phyloP scores from a whole-genome alignment of 1,140 invertebrate genomes.

The Heterodera schachtii region DNA sequence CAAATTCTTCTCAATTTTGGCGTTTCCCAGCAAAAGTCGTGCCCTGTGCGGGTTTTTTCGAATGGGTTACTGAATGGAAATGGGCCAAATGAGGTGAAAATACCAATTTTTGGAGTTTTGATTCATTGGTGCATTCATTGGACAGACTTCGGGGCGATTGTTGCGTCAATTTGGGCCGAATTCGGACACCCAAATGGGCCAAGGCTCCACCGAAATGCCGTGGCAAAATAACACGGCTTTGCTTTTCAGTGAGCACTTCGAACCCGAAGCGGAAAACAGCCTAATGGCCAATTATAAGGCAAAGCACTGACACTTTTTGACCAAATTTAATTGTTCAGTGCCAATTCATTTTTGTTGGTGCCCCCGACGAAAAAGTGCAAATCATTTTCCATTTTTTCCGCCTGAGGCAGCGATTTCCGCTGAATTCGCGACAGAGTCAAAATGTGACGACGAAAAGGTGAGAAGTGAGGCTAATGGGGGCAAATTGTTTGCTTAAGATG shows the following conservation, averaged over 20 bases:
- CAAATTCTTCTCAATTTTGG: not conserved
- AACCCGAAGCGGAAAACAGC: slow-evolving; percentile 17
- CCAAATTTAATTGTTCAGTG: slow-evolving; percentile 40
- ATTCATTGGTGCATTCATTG: too few relatives aligned
- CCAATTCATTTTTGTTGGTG: slow-evolving; percentile 59
- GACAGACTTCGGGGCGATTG: not conserved
- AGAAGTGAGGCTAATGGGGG: not conserved
- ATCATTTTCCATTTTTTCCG: slow-evolving; percentile 49
- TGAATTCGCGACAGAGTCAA: slow-evolving; percentile 1
- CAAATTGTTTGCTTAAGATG: slow-evolving; percentile 46
- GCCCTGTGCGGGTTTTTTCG: slow-evolving; percentile 1
- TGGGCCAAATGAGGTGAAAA: not conserved
- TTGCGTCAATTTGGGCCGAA: not conserved
- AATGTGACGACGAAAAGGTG: slow-evolving; percentile 9
- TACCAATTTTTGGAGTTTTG: not conserved
- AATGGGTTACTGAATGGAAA: not conserved
- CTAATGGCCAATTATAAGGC: slow-evolving; percentile 24
- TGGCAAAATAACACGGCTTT: not conserved
- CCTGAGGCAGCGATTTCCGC: slow-evolving; percentile 22
- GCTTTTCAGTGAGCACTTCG: slow-evolving; percentile 23
- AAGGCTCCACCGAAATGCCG: slow-evolving; percentile 7
- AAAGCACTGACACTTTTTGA: slow-evolving; percentile 12
- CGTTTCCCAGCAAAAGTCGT: not conserved
- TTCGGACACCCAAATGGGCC: not conserved
- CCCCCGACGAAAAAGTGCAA: slow-evolving; percentile 53